Conservation (phyloP, 2,888 invertebrate species). For the Tetragnatha montana region DNA sequence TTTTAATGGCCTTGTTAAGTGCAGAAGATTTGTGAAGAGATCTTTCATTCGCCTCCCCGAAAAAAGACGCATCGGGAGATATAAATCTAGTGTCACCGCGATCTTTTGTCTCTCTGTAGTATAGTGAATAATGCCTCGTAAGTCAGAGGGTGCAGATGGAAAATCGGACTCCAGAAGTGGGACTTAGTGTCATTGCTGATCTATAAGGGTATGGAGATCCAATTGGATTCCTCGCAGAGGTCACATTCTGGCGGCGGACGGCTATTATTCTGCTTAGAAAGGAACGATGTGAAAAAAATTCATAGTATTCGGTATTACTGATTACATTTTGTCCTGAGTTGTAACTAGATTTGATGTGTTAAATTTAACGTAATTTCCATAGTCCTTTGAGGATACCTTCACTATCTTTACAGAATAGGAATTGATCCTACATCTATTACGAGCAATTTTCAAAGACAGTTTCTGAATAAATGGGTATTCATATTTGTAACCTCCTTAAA, state of each 20-base stretch:
- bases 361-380: too few species aligned
- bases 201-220: background rate
- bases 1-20: constrained; percentile 65
- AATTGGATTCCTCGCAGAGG: background rate
- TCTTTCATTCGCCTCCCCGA: constrained; percentile 16
- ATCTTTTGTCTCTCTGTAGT: constrained; percentile 14
- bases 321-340: too few species aligned
- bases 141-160: constrained; percentile 24
- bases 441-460: too few species aligned
- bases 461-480: too few species aligned
- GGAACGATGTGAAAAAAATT: too few species aligned
- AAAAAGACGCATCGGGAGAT: constrained; percentile 37
- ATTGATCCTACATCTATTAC: too few species aligned
- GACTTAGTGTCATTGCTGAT: background rate
- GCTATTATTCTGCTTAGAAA: too few species aligned
- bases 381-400: too few species aligned
- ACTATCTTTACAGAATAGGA: too few species aligned
- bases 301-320: too few species aligned
- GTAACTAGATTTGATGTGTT: too few species aligned
- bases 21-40: constrained; percentile 58
- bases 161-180: background rate
- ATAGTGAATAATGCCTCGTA: constrained; percentile 25
- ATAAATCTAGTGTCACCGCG: constrained; percentile 30
- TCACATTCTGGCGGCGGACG: background rate
- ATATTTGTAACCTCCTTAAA: too few species aligned